phyloP scores from a whole-genome alignment of 1,140 invertebrate genomes.

The Bombus affinis region DNA sequence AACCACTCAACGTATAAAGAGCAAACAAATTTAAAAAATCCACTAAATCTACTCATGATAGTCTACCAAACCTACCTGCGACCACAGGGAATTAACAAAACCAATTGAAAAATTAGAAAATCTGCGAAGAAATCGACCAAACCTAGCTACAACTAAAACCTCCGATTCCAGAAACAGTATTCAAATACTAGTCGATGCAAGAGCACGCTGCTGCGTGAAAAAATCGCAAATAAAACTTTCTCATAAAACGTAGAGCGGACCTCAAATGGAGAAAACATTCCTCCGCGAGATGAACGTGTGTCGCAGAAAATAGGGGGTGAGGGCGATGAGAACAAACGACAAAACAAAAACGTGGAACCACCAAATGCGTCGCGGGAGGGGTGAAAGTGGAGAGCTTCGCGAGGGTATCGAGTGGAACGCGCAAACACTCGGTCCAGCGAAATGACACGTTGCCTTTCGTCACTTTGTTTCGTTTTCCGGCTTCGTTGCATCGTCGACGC shows the following conservation, averaged over 20 bases:
- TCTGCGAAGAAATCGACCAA: background rate
- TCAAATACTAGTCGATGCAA: background rate
- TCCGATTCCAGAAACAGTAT: background rate
- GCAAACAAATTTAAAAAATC: too few species aligned
- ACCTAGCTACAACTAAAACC: background rate
- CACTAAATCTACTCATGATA: too few species aligned
- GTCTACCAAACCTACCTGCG: too few species aligned
- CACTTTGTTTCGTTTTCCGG: constrained; percentile 24
- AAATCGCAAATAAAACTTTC: background rate
- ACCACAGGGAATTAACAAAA: background rate
- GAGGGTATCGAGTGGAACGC: constrained; percentile 55
- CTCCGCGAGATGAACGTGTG: background rate
- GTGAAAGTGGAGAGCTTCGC: constrained; percentile 17
- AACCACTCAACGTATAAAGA: too few species aligned
- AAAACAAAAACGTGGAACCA: constrained; percentile 17
- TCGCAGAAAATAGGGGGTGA: background rate
- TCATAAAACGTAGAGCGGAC: too few species aligned
- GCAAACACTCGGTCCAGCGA: constrained; percentile 58
- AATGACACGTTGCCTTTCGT: constrained; percentile 50
- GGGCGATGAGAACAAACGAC: constrained; percentile 8
- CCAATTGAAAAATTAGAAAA: background rate
- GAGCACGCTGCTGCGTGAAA: background rate
- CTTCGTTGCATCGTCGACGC: constrained; percentile 15
- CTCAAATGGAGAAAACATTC: background rate
- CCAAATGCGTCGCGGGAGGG: background rate